Base-by-base conservation (phyloP, 1,140 invertebrate species). In the Melanaphis sacchari region DNA sequence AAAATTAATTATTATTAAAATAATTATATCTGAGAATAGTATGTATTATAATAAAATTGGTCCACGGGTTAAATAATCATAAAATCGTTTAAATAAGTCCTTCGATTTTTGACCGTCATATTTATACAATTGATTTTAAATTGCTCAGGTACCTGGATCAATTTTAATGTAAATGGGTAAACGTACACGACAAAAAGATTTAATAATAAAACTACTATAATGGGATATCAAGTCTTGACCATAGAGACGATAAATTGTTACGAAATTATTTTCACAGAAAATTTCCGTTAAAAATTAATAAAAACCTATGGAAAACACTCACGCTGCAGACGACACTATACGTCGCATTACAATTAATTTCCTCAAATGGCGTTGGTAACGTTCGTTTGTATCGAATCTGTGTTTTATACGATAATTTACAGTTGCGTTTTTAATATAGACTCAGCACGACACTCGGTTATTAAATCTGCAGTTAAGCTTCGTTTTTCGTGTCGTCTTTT, bases 401-500 rank as follows among this genome's bases (percentile, higher is more conserved):
- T 59, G 89, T 66, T 40, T 41, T 40, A 40, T 66, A 66, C 52
- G 89, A 90, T 66, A 90, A 41, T 90, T 90, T 40, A 66, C 89
- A 24, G 54, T 90, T 8, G 89, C n/a, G 89, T 90, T 90, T 90
- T 90, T 90, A 90, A 90, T 90, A 90, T 90, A 90, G 89, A 66
- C 89, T 41, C 89, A 90, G 89, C 89, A 90, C 89, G 89, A 90
- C 54, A 90, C 89, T 90, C 89, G 89, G 89, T 90, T 90, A 90
- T 90, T 90, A 90, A 90, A 59, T 90, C 89, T 38, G 26, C 52
- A 66, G 89, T 90, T 59, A 90, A 90, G 89, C 52, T 38, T 66
- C 41, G 89, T 66, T 90, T 90, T 90, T 90, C 89, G 38, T n/a
- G 52, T 66, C 52, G 89, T 66, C 52, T 90, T 90, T 90, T 90